Evolutionary conservation across 1,140 invertebrate species (phyloP).

Genomic region (Anadara kagoshimensis): DNA sequence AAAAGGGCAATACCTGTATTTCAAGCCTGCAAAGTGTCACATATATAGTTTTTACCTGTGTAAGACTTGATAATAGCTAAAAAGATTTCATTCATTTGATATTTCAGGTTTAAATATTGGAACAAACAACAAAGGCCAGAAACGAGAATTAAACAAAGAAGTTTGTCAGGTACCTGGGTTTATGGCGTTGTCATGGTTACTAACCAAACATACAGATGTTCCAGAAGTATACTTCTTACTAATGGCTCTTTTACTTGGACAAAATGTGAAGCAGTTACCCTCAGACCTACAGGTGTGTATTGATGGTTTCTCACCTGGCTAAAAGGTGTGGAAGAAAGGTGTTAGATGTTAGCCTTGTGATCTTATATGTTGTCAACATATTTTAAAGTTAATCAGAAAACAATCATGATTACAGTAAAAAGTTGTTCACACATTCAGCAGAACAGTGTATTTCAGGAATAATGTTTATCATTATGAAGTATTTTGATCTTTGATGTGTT

Average conservation of each 20-base stretch:
- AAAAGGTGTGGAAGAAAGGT: too few species aligned
- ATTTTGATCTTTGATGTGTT: too few species aligned
- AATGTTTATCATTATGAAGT: too few species aligned
- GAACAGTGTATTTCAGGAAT: too few species aligned
- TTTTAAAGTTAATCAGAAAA: too few species aligned
- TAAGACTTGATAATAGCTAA: neutral
- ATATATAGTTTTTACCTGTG: neutral
- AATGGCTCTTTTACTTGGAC: conserved; percentile 92
- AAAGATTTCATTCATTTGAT: neutral
- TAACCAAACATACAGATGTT: conserved; percentile 90
- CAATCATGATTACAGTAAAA: too few species aligned
- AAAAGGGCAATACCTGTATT: too few species aligned
- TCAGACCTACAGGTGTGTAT: conserved; percentile 82
- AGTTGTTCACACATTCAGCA: too few species aligned
- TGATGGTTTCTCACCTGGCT: too few species aligned
- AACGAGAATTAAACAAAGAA: conserved; percentile 72
- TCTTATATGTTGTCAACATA: too few species aligned
- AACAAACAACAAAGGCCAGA: conserved; percentile 51
- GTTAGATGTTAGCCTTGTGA: too few species aligned
- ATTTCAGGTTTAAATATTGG: conserved; percentile 73
- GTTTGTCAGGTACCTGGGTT: conserved; percentile 87
- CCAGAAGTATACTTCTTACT: conserved; percentile 94
- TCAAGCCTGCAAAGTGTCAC: too few species aligned
- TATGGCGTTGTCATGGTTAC: conserved; percentile 82
- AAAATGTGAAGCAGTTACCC: conserved; percentile 86